Conservation (phyloP, 2,113 vertebrate species). For the Ageneiosus marmoratus region DNA sequence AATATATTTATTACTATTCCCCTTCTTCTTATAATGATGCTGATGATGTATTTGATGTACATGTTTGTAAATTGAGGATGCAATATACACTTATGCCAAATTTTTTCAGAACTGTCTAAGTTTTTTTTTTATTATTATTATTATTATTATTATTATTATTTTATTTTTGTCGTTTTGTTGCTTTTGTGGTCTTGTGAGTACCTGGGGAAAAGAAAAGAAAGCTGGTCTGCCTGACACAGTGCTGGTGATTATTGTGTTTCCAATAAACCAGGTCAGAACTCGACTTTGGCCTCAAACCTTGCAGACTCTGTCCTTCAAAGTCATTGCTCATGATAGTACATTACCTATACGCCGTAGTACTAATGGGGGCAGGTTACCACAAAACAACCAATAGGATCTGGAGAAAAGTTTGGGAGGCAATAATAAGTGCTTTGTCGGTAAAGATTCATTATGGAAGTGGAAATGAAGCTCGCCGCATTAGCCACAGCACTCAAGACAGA, state of each 20-base stretch:
- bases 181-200: conserved; percentile 26
- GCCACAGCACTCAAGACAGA: background rate
- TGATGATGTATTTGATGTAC: conserved; percentile 77
- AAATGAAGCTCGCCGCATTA: conserved; percentile 2
- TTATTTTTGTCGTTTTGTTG: conserved; percentile 59
- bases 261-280: conserved; percentile 57
- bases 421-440: conserved; percentile 3
- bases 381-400: background rate
- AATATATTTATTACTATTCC: conserved; percentile 73
- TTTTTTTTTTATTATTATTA: conserved; percentile 64
- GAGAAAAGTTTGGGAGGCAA: background rate
- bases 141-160: conserved; percentile 65
- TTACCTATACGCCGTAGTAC: background rate
- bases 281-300: conserved; percentile 47
- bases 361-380: conserved; percentile 9
- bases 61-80: conserved; percentile 81
- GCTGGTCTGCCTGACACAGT: conserved; percentile 6
- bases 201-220: background rate
- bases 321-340: background rate
- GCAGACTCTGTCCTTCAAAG: conserved; percentile 17
- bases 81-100: conserved; percentile 80
- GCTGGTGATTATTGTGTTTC: conserved; percentile 42
- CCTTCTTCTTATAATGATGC: conserved; percentile 37
- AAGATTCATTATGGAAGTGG: background rate
- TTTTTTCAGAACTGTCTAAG: conserved; percentile 73